Base-by-base conservation (phyloP, 2,888 invertebrate species). In the Spilarctia lutea region DNA sequence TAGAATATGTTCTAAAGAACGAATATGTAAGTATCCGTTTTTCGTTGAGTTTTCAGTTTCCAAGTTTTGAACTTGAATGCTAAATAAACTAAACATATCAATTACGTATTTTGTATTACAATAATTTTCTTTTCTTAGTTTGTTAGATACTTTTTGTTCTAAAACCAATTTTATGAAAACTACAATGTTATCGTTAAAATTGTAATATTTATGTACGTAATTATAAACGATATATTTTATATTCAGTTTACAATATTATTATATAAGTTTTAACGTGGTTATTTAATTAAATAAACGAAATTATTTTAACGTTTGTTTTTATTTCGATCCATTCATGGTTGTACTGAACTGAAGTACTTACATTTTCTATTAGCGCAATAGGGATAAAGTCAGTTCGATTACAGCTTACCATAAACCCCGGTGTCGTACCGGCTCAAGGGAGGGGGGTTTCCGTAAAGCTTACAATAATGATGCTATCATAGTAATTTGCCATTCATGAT, bases 161-260 rank as follows among this genome's bases (percentile, higher is more conserved):
- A 24, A n/a, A n/a, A 52, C 52, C 4, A 60, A 8, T 56, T n/a
- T 11, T 10, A 56, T 10, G 11, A 56, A 13, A n/a, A 56, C n/a
- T n/a, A 24, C 8, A 56, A n/a, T 56, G 56, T 56, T 56, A n/a
- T n/a, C 24, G 52, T 56, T 56, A 56, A n/a, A 56, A n/a, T 27
- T 13, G 27, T 56, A 11, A 56, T 16, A 42, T 1, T 39, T 39
- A 39, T n/a, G n/a, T 42, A 42, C 16, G 39, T 42, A 67, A 27
- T 67, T 11, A 2, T 45, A 45, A 45, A 45, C 45, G 33, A 30
- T 30, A 27, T 13, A 63, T 63, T 63, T 63, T 48, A 68, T 45
- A 68, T 68, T 45, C 30, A 68, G 20, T 68, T 68, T 45, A 45
- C 42, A 68, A 45, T 68, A 45, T 67, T 42, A 45, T 45, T 45